Conservation (phyloP, 92 coral and sea anemone genomes). For the Umimayanthus kanabou region DNA sequence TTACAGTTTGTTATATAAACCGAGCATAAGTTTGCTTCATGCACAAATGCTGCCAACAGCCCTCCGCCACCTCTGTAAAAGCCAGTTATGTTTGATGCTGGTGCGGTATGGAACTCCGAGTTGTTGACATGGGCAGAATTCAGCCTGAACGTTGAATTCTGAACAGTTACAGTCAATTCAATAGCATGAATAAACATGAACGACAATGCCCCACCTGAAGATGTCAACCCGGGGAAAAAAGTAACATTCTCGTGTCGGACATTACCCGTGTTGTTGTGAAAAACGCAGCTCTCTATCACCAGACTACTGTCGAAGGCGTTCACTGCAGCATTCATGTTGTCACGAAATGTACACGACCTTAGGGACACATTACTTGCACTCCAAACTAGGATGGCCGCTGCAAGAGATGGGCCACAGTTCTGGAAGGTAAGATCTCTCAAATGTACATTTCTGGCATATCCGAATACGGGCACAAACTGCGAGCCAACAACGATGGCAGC, state of each 20-base stretch:
- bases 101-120: constrained; percentile 57
- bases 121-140: constrained; percentile 77
- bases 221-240: constrained; percentile 20
- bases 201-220: constrained; percentile 53
- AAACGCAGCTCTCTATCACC: constrained; percentile 53
- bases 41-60: constrained; percentile 54
- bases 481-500: constrained; percentile 62
- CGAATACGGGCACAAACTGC: neutral
- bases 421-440: constrained; percentile 63
- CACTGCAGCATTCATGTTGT: constrained; percentile 72
- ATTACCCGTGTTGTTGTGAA: constrained; percentile 71
- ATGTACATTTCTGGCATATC: constrained; percentile 51
- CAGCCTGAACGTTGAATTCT: constrained; percentile 52
- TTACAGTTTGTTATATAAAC: constrained; percentile 49
- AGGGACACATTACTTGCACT: constrained; percentile 64
- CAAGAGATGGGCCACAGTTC: constrained; percentile 56
- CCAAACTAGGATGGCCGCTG: constrained; percentile 71
- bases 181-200: constrained; percentile 48
- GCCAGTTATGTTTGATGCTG: constrained; percentile 47
- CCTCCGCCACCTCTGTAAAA: constrained; percentile 71
- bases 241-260: constrained; percentile 25
- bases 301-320: constrained; percentile 77
- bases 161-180: constrained; percentile 42
- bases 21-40: constrained; percentile 40
- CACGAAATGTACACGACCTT: constrained; percentile 60